Percentiles rank a stretch among this genome's conserved stretches.
These are phyloP conservation scores for Catostomus latipinnis DNA, from an alignment of 2,797 vertebrate genomes.

Conservation along the genomic window DNA sequence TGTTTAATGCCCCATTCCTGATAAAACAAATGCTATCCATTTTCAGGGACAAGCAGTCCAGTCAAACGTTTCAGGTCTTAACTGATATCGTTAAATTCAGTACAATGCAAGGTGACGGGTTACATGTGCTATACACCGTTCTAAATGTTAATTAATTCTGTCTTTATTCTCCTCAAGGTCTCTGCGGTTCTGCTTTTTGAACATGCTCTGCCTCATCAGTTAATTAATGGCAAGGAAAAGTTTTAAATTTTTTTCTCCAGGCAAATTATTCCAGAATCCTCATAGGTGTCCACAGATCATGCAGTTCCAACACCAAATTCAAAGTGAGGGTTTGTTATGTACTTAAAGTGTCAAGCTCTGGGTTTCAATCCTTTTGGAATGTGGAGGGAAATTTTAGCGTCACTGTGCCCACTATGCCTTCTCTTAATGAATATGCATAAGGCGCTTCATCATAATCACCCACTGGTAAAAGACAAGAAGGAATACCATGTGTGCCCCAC, in stretches of 20 bases:
- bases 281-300: slow-evolving; percentile 52
- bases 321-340: slow-evolving; percentile 36
- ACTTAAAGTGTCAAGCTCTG: slow-evolving; percentile 50
- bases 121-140: slow-evolving; percentile 62
- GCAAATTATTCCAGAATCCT: slow-evolving; percentile 70
- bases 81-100: slow-evolving; percentile 48
- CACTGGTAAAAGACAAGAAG: slow-evolving; percentile 17
- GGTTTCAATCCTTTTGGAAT: neutral
- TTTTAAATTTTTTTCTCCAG: slow-evolving; percentile 49
- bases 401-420: neutral
- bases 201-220: slow-evolving; percentile 58
- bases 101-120: slow-evolving; percentile 58
- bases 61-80: slow-evolving; percentile 56
- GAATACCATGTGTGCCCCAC: neutral
- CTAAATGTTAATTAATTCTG: slow-evolving; percentile 74
- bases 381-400: slow-evolving; percentile 29
- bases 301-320: slow-evolving; percentile 56
- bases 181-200: slow-evolving; percentile 55
- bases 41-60: slow-evolving; percentile 52
- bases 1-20: slow-evolving; percentile 21
- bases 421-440: slow-evolving; percentile 43
- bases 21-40: slow-evolving; percentile 52
- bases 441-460: slow-evolving; percentile 37
- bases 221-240: slow-evolving; percentile 73
- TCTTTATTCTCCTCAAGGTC: slow-evolving; percentile 63